A percentile compares a stretch with the other conserved stretches of the same genome.
These are phyloP conservation scores for Phoenoteleia sp. DNA, from an alignment of 2,888 invertebrate genomes.

Conservation along the genomic window DNA sequence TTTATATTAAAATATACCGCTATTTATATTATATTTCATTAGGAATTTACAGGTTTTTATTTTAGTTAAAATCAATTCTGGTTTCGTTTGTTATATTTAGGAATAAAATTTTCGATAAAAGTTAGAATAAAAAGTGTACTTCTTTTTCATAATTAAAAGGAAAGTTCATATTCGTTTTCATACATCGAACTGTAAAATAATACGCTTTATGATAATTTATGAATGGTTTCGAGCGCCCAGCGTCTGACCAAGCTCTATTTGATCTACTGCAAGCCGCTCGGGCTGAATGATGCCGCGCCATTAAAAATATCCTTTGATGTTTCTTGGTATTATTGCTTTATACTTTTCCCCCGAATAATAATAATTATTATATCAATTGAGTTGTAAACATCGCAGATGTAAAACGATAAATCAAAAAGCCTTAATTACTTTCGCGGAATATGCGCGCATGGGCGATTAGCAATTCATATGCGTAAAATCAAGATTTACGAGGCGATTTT, in stretches of 20 bases:
- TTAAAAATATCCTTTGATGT: conserved; percentile 40
- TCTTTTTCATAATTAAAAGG: no score
- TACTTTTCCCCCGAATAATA: conserved; percentile 6
- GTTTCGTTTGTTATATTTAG: no score
- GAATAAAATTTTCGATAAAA: not conserved
- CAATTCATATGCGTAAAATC: not conserved
- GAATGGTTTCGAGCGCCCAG: conserved; percentile 37
- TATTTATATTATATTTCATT: no score
- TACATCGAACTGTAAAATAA: no score
- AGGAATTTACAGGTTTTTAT: no score
- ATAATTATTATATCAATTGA: conserved; percentile 4
- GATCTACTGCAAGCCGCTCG: conserved; percentile 57
- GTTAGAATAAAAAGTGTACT: conserved; percentile 17
- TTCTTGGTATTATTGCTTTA: conserved; percentile 27
- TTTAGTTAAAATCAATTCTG: no score
- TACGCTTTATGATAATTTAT: conserved; percentile 50
- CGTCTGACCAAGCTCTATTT: conserved; percentile 66
- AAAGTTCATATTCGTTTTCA: no score
- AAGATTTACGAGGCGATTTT: not conserved
- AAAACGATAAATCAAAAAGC: conserved; percentile 39
- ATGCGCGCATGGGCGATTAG: conserved; percentile 9
- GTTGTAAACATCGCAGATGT: conserved; percentile 15
- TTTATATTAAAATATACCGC: no score
- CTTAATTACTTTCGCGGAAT: conserved; percentile 47
- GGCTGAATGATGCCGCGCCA: not conserved